Base-by-base conservation (phyloP, 2,113 vertebrate genomes). In the Bos javanicus region DNA sequence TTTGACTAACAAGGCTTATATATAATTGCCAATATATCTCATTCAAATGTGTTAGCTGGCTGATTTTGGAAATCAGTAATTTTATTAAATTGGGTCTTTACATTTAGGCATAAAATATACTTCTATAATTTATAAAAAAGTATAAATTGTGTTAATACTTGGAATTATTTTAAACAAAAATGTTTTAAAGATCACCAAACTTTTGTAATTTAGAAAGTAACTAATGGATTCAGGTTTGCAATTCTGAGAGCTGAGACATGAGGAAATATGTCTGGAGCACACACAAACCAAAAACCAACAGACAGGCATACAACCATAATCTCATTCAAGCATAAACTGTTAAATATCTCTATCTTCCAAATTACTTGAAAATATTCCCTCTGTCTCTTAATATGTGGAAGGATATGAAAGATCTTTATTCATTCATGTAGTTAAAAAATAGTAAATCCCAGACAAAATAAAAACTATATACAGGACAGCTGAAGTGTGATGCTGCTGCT, bases 31-130 rank as follows among this genome's bases (percentile, higher is more conserved):
- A 30, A 39, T 60, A 48, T 54, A 6, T 86, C 11, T 5, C 71
- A 95, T 62, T 59, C 57, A 89, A 89, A 78, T 76, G 25, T 10
- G 5, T 93, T 96, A 87, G n/a, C 21, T 90, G 62, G 28, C 21
- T 97, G 71, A 80, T 93, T 94, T 83, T 86, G 16, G 21, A 87
- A 95, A 95, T 86, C 50, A 82, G 57, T 67, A 33, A 89, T 56
- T 95, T 93, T 88, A 60, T 94, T 88, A 91, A 86, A 71, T 78
- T 5, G 3, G 7, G 5, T 93, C 16, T 95, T 91, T 87, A 82
- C 88, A 92, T 87, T 93, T 87, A 67, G 3, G 30, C 17, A 54
- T 88, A 95, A 95, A 96, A 36, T 94, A 60, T 39, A 36, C 33
- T n/a, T 86, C 81, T 57, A 0, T 36, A 95, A 86, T 26, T 95